Percentiles rank a stretch among this genome's conserved stretches.
Evolutionary conservation across 2,888 invertebrate genomes (phyloP).

Genomic region (Adineta ricciae): DNA sequence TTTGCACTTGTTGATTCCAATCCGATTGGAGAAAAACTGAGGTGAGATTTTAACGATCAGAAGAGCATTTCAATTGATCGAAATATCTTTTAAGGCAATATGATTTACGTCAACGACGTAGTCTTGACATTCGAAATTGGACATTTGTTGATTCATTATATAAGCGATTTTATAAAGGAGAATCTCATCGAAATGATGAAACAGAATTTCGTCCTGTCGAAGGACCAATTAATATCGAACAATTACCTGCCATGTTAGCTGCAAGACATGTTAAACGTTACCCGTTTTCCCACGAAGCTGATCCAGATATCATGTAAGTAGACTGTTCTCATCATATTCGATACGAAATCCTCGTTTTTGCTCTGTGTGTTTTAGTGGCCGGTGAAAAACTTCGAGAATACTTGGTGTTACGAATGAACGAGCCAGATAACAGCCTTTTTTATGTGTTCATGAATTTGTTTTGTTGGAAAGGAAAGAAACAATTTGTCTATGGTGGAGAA

Average conservation of each 20-base stretch:
- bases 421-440: background rate
- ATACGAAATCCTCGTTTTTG: too few species aligned
- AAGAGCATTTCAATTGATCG: background rate
- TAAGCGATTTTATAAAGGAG: background rate
- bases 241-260: background rate
- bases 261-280: background rate
- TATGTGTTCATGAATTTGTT: background rate
- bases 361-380: background rate
- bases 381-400: background rate
- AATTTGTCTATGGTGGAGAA: background rate
- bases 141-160: background rate
- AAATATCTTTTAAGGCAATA: background rate
- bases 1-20: background rate
- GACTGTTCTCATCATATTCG: background rate
- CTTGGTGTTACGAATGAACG: background rate
- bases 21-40: background rate
- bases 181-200: background rate
- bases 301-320: background rate
- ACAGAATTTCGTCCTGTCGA: background rate
- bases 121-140: background rate
- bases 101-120: background rate
- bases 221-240: background rate
- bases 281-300: background rate
- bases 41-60: too few species aligned
- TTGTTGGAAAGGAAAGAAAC: background rate